Conservation (phyloP, 2,888 invertebrate species). For the Tridacna crocea region DNA sequence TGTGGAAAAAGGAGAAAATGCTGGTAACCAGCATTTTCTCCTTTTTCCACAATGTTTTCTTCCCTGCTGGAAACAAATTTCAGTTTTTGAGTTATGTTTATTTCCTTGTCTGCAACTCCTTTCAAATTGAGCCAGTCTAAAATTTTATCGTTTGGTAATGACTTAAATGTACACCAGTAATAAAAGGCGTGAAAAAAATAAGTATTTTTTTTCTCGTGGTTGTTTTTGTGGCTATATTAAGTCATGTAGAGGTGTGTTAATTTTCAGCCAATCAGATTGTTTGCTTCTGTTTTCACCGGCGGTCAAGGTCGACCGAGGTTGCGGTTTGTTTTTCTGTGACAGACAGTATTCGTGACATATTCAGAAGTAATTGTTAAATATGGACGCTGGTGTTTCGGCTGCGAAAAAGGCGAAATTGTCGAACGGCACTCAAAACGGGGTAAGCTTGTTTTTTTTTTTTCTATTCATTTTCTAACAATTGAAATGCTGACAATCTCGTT, state of each 20-base stretch:
- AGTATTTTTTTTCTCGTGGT: too few species aligned
- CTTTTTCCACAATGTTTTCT: too few species aligned
- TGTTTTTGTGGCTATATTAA: too few species aligned
- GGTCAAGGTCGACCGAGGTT: constrained; percentile 13
- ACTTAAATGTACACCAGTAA: too few species aligned
- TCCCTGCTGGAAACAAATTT: too few species aligned
- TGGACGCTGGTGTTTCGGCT: constrained; percentile 51
- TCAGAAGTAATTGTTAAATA: constrained; percentile 18
- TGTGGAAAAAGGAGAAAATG: too few species aligned
- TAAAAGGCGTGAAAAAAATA: too few species aligned
- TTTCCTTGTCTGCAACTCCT: too few species aligned
- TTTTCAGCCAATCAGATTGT: constrained; percentile 30
- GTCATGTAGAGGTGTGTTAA: constrained; percentile 18
- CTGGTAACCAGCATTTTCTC: too few species aligned
- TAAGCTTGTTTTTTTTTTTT: constrained; percentile 18
- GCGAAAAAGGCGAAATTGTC: constrained; percentile 44
- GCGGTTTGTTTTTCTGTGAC: not conserved
- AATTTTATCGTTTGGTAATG: too few species aligned
- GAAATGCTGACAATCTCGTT: not conserved
- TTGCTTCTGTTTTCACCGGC: constrained; percentile 20
- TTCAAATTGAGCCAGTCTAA: too few species aligned
- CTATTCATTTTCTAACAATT: not conserved
- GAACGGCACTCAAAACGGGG: constrained; percentile 31
- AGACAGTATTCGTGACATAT: constrained; percentile 3
- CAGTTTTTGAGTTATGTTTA: too few species aligned